Conservation (phyloP, 2,888 invertebrate genomes). For the Erebia ligea region DNA sequence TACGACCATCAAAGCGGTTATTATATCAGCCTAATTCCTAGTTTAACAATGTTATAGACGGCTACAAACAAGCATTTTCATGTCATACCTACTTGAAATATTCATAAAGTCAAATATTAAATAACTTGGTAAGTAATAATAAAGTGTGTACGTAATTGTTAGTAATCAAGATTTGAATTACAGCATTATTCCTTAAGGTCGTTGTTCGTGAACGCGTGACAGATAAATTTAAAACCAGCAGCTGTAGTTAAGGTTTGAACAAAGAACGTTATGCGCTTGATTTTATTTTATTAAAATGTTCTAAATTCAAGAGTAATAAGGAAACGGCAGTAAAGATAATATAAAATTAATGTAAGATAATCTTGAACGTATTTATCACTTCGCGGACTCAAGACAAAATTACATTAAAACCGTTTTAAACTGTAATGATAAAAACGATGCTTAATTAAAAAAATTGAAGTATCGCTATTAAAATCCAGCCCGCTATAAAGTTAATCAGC, state of each 20-base stretch:
- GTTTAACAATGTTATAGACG: background rate
- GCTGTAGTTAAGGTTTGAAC: background rate
- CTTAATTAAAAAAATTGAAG: no score
- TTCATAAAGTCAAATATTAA: background rate
- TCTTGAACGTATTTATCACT: no score
- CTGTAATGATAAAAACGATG: no score
- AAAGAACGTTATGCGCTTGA: background rate
- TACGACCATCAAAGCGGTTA: constrained; percentile 6
- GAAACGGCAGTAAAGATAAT: background rate
- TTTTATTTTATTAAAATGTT: background rate
- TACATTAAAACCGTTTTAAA: no score
- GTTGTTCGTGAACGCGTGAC: background rate
- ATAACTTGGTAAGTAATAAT: background rate
- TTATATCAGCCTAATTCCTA: background rate
- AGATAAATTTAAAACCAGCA: background rate
- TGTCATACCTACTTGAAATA: constrained; percentile 11
- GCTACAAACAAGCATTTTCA: background rate
- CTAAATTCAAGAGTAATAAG: constrained; percentile 1
- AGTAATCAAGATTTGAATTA: background rate
- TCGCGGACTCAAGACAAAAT: no score
- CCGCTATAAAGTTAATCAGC: no score
- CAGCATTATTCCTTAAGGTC: background rate
- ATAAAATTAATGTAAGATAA: no score
- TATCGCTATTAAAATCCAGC: no score
- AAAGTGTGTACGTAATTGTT: background rate